Conservation (phyloP, 1,140 invertebrate genomes). For the Thaumatotibia leucotreta region DNA sequence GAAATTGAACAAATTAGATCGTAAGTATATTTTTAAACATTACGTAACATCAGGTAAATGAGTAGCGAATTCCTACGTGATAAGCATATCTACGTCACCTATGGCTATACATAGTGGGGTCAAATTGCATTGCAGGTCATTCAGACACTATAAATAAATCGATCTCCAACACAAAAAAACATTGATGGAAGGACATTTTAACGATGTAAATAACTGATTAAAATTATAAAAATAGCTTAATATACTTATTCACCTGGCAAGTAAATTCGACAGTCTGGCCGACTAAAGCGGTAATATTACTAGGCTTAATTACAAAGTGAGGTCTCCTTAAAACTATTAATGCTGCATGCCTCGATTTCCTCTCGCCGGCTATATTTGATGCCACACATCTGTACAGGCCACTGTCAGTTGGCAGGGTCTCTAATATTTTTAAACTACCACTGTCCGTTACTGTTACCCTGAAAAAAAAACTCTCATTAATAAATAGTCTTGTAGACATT, state of each 20-base stretch:
- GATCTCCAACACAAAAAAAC: no score
- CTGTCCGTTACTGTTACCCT: conserved; percentile 80
- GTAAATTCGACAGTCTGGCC: conserved; percentile 74
- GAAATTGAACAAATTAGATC: conserved; percentile 22
- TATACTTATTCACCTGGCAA: conserved; percentile 58
- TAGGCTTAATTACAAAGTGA: conserved; percentile 72
- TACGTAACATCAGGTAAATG: no score
- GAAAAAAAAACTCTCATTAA: conserved; percentile 50
- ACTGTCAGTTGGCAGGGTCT: conserved; percentile 88
- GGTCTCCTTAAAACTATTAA: conserved; percentile 83
- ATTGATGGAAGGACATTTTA: no score
- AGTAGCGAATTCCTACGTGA: no score
- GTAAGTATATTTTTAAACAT: no score
- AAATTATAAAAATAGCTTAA: neutral
- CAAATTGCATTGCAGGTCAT: no score
- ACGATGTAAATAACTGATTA: no score
- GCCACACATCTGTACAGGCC: conserved; percentile 92
- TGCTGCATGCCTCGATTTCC: conserved; percentile 84
- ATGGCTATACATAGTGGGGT: no score
- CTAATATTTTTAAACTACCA: conserved; percentile 90
- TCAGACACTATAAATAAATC: no score
- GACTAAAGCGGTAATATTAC: conserved; percentile 63
- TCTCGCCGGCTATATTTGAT: conserved; percentile 89
- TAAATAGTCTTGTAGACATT: neutral
- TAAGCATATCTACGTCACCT: no score